Base-by-base conservation (phyloP, 2,797 vertebrate genomes). In the Octomys mimax region DNA sequence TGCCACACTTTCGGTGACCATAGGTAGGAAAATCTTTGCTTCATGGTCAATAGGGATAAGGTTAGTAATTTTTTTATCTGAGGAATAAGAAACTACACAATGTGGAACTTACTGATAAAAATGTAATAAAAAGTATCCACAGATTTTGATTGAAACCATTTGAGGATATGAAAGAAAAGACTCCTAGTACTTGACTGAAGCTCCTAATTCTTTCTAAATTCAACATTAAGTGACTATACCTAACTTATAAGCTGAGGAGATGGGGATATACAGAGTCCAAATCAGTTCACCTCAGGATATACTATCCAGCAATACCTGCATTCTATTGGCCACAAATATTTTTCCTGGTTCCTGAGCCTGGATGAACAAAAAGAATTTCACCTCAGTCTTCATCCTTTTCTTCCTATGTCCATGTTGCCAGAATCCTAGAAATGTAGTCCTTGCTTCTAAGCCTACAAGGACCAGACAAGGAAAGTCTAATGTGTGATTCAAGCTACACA, bases 31-130 rank as follows among this genome's bases (percentile, higher is more conserved):
- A 77, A 81, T 19, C 64, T 31, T 68, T 39, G 70, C 18, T 54
- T 36, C 54, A 71, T n/a, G 33, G 31, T 49, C 10, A 71, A 6
- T 10, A 1, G 6, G 66, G 36, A 9, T n/a, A 80, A 66, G 19
- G 11, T n/a, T 79, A 52, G 79, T 28, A 64, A 89, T 82, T 52
- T 52, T 66, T 54, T 73, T 24, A 88, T 64, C 31, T 66, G 19
- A 80, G 21, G 84, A 94, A 85, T 42, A 92, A 64, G 33, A 92
- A 91, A 89, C 33, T 49, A 28, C 21, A 42, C 8, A 84, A 83
- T 79, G 54, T 83, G 57, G 33, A 64, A 33, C 91, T 75, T 75
- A 81, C 6, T 61, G 66, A 54, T 80, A 33, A 85, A 61, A n/a
- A 11, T 61, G 75, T 84, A 71, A 77, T 79, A 77, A 87, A 84